These are phyloP conservation scores for Dendrocincla tyrannina DNA, from an alignment of 2,797 vertebrate species.

Conservation along the genomic window DNA sequence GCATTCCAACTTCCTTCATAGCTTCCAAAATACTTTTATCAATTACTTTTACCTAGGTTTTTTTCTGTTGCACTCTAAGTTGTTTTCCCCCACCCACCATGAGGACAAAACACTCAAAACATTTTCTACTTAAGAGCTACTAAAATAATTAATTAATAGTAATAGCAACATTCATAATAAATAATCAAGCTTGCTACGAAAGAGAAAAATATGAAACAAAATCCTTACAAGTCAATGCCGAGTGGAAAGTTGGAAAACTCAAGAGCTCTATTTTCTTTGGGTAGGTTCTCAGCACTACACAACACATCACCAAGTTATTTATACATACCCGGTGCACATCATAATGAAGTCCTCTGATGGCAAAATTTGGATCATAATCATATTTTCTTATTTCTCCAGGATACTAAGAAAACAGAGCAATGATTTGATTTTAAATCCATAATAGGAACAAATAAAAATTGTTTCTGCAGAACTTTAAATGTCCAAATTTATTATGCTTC, in stretches of 20 bases:
- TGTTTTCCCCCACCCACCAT: background rate
- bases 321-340: conserved; percentile 93
- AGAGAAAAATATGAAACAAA: background rate
- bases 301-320: background rate
- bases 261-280: background rate
- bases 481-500: background rate
- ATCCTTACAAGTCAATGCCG: background rate
- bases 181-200: background rate
- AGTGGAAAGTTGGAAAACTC: background rate
- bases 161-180: too few relatives aligned
- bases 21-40: background rate
- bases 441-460: background rate
- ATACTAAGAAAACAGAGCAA: conserved; percentile 78
- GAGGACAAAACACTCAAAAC: background rate
- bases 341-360: conserved; percentile 95
- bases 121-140: background rate
- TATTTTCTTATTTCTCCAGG: conserved; percentile 89
- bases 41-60: background rate
- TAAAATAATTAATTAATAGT: background rate
- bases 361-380: conserved; percentile 93
- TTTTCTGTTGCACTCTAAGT: background rate
- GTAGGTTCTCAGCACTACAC: background rate
- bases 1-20: background rate
- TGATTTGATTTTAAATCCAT: background rate
- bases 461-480: background rate